Base-by-base conservation (phyloP, 2,888 invertebrate species). In the Xylophagus ater region DNA sequence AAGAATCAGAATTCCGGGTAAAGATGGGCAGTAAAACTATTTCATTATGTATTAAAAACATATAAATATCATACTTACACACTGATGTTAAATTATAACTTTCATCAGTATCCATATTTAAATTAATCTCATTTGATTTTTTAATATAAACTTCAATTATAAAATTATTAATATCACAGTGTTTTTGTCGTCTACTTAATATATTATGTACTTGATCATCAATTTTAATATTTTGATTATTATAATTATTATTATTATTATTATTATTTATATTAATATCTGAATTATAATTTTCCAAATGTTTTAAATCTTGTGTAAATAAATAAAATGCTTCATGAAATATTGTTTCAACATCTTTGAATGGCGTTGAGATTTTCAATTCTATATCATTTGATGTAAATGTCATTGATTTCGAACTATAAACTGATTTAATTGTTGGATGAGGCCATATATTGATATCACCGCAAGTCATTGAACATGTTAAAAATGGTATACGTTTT, bases 381-480 rank as follows among this genome's bases (percentile, higher is more conserved):
- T 55, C 51, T n/a, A 65, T 51, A 47, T 59, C 53, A 23, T 59
- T 55, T 31, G 56, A 50, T 10, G 58, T 55, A 42, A 65, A 75
- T 18, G 72, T 70, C 14, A 76, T 67, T 17, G 78, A 76, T 38
- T 72, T 73, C 13, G 72, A 72, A 47, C 78, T 79, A 17, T 85
- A 69, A 46, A 72, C 69, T 20, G 79, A 72, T 41, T 74, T 74
- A 1, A 79, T 78, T 3, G 82, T 83, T 35, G 86, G 85, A 59
- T 78, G 78, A 19, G 86, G 86, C 86, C 85, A 86, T 18, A 85
- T 70, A 50, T 82, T 78, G 4, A 62, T 56, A 37, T 62, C 62
- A 18, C 82, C 81, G 60, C 86, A 86, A 12, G 81, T 69, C 73
- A 86, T 83, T 53, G 78, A 78, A 65, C 86, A 86, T 6, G 81